Evolutionary conservation across 2,797 vertebrate genomes (phyloP), one percentile per base, ranked within the genome.

Genomic region (Rhabdophis nuchalis): DNA sequence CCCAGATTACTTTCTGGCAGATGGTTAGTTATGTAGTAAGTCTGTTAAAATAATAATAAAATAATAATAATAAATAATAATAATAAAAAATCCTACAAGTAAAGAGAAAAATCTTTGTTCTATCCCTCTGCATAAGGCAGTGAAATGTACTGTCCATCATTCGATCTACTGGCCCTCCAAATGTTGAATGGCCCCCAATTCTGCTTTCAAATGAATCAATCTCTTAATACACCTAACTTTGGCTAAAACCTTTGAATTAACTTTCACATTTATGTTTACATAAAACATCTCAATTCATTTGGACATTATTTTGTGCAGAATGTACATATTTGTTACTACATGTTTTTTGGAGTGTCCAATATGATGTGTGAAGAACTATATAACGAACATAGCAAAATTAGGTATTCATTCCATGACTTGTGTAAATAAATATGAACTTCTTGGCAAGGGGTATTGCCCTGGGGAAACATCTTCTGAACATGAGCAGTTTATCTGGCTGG

Each of bases 401-500:
- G 93, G 92, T 93, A 93, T 95, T 93, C 92, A 89, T 93, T 93
- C 56, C 89, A 90, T 90, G 92, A 92, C 89, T 94, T 94, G 91
- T 93, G 91, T 94, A 94, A 95, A 85, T 93, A 95, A 96, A 95
- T 94, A 96, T 93, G 93, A 95, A 94, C 93, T 94, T 94, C 93
- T 95, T 95, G 96, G 96, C 96, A 95, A 92, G 53, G 92, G 91
- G 91, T 95, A 88, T 94, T 96, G 89, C 96, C 93, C 93, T 95
- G 94, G 89, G 50, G 92, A 94, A 95, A 95, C 94, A 95, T 96
- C 94, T 97, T 97, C 95, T 95, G 96, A 96, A 96, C 95, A 88
- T 5, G 86, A 96, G 68, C 91, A 95, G 95, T 95, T 96, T 96
- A 96, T 97, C 94, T 95, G 95, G 95, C 94, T 90, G 92, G 93